Conservation (phyloP, 2,797 vertebrate species). For the Cottoperca gobio region DNA sequence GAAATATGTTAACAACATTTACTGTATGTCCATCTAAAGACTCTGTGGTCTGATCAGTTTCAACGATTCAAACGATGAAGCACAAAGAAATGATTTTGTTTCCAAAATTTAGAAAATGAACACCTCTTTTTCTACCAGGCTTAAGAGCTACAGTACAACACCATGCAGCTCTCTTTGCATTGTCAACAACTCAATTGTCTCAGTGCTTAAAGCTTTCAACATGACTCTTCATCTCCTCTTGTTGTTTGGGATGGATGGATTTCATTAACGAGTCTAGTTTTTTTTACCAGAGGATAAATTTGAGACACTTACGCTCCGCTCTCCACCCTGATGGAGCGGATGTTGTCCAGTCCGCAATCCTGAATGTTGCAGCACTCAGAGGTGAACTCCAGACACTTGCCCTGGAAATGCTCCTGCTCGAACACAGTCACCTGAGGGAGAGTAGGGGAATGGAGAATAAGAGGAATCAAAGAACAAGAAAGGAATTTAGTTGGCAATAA, state of each 20-base stretch:
- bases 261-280: not conserved
- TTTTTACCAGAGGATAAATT: not conserved
- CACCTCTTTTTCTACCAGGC: not conserved
- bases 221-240: not conserved
- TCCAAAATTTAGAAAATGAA: not conserved
- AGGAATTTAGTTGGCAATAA: not conserved
- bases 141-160: not conserved
- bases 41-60: too few species aligned
- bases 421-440: slow-evolving; percentile 85
- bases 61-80: not conserved
- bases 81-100: not conserved
- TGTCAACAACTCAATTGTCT: not conserved
- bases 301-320: slow-evolving; percentile 86
- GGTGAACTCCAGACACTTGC: slow-evolving; percentile 88
- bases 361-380: slow-evolving; percentile 87
- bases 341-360: slow-evolving; percentile 87
- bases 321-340: slow-evolving; percentile 88
- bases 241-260: not conserved
- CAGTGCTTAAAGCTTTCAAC: not conserved
- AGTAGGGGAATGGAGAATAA: not conserved
- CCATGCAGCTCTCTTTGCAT: not conserved
- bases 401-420: slow-evolving; percentile 90
- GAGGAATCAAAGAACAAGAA: not conserved
- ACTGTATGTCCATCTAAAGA: not conserved
- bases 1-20: not conserved